phyloP scores from a whole-genome alignment of 2,888 invertebrate species.

The Drosophila subquinaria region DNA sequence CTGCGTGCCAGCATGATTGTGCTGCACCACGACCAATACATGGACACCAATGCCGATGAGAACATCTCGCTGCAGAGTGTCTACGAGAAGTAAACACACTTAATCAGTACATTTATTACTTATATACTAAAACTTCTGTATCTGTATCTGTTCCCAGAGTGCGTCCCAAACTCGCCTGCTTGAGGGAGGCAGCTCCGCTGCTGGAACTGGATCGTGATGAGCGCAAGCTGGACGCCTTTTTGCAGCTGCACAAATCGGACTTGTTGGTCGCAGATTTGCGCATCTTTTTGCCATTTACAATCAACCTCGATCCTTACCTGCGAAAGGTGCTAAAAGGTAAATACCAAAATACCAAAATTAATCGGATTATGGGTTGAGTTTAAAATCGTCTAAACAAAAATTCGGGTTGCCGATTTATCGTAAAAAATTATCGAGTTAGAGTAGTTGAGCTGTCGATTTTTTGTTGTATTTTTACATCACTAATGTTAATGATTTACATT shows the following conservation, averaged over 20 bases:
- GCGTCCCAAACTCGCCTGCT: conserved; percentile 91
- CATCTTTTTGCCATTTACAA: conserved; percentile 98
- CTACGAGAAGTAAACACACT: conserved; percentile 93
- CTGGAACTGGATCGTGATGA: conserved; percentile 97
- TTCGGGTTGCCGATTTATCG: too few species aligned
- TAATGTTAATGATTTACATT: too few species aligned
- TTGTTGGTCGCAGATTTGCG: conserved; percentile 95
- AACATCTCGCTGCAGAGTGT: conserved; percentile 93
- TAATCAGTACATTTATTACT: neutral
- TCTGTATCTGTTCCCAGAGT: conserved; percentile 87
- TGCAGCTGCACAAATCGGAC: conserved; percentile 94
- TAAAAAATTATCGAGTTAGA: too few species aligned
- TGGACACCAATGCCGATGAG: conserved; percentile 93
- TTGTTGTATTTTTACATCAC: too few species aligned
- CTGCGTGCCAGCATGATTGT: conserved; percentile 99
- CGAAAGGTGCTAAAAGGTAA: conserved; percentile 98
- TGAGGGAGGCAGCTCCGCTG: conserved; percentile 95
- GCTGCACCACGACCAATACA: conserved; percentile 95
- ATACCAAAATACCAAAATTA: conserved; percentile 50
- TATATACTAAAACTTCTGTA: neutral
- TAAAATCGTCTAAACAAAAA: too few species aligned
- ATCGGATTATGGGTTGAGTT: too few species aligned
- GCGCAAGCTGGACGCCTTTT: conserved; percentile 96
- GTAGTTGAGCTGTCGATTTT: too few species aligned
- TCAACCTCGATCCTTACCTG: conserved; percentile 98